phyloP scores from a whole-genome alignment of 2,797 vertebrate species.

The Trichosurus vulpecula region DNA sequence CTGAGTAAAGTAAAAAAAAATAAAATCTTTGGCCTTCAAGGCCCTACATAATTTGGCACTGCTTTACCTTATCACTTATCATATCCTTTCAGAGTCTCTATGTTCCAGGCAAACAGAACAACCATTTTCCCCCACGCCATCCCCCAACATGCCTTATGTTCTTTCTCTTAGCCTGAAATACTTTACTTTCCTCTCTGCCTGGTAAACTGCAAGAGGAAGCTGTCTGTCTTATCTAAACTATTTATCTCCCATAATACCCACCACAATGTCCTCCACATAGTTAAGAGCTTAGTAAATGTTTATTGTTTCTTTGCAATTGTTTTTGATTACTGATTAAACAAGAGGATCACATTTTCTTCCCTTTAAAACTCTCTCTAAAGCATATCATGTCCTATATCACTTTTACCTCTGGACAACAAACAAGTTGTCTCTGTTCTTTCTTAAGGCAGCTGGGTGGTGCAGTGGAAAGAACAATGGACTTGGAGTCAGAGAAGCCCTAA shows the following conservation, averaged over 20 bases:
- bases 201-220: neutral
- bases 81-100: neutral
- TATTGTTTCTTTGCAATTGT: conserved; percentile 27
- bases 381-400: neutral
- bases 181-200: neutral
- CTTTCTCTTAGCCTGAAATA: neutral
- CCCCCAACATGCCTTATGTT: neutral
- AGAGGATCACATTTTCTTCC: neutral
- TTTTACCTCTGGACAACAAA: conserved; percentile 7
- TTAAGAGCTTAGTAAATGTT: neutral
- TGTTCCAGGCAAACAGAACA: neutral
- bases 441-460: neutral
- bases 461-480: neutral
- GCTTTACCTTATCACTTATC: neutral
- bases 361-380: conserved; percentile 18
- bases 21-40: neutral
- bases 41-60: neutral
- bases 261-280: neutral
- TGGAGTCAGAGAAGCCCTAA: neutral
- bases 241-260: neutral
- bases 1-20: neutral
- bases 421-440: conserved; percentile 16
- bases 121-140: no score
- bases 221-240: neutral
- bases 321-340: conserved; percentile 32